Evolutionary conservation across 2,888 invertebrate genomes (phyloP).

Genomic region (Ennomos erosarius): DNA sequence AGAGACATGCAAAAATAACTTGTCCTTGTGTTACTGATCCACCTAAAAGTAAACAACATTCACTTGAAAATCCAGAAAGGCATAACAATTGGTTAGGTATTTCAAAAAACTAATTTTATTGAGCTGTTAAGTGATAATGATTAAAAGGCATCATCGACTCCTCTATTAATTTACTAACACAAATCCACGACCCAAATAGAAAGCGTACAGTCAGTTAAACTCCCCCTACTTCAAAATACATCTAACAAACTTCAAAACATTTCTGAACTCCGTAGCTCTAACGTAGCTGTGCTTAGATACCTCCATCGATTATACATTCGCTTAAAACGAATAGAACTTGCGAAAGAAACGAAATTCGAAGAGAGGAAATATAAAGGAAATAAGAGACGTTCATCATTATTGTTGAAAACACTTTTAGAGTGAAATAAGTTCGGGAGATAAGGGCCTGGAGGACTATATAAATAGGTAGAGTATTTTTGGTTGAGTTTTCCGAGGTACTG

Average conservation of each 20-base stretch:
- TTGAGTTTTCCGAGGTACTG: not conserved
- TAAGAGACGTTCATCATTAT: conserved; percentile 16
- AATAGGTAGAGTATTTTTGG: not conserved
- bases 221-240: conserved; percentile 7
- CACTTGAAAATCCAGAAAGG: no score
- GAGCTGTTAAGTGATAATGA: no score
- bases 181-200: conserved; percentile 4
- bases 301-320: conserved; percentile 31
- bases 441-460: conserved; percentile 8
- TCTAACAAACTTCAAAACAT: conserved; percentile 12
- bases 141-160: no score
- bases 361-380: conserved; percentile 20
- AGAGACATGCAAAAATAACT: conserved; percentile 6
- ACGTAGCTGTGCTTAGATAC: not conserved
- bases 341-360: conserved; percentile 18
- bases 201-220: conserved; percentile 3
- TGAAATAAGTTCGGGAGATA: conserved; percentile 8
- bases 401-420: conserved; percentile 13
- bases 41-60: not conserved
- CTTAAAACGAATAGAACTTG: conserved; percentile 22
- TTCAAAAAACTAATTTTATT: no score
- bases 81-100: no score
- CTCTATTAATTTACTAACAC: not conserved
- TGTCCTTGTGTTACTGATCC: conserved; percentile 15
- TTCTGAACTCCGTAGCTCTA: conserved; percentile 10